Percentiles rank a stretch among this genome's conserved stretches.
These are phyloP conservation scores for Acanthornis magna DNA, from an alignment of 2,797 vertebrate genomes.

Conservation along the genomic window DNA sequence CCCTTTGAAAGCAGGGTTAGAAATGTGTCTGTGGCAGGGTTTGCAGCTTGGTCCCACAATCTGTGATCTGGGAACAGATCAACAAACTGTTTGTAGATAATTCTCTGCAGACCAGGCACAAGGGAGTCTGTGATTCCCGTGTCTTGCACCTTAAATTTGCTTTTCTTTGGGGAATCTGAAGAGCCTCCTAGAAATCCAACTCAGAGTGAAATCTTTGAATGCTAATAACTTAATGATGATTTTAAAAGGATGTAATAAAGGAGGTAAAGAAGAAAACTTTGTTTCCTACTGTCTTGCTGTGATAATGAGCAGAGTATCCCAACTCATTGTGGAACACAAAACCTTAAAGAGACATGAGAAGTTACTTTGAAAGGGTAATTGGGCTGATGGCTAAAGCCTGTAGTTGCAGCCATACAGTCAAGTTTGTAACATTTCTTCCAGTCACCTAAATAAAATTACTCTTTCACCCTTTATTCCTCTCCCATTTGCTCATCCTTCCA, in stretches of 20 bases:
- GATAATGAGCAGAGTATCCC: not conserved
- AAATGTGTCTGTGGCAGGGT: not conserved
- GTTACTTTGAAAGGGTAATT: not conserved
- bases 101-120: not conserved
- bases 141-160: not conserved
- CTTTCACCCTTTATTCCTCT: not conserved
- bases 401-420: not conserved
- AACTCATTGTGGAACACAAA: rapidly evolving
- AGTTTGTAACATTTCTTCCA: not conserved
- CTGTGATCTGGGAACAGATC: not conserved
- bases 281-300: not conserved
- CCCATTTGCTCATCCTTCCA: not conserved
- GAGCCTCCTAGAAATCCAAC: not conserved
- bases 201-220: not conserved
- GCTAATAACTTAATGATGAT: not conserved
- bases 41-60: not conserved
- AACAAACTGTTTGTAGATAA: not conserved
- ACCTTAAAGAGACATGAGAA: not conserved
- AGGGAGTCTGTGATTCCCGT: not conserved
- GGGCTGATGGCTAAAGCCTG: not conserved
- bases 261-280: not conserved
- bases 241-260: not conserved
- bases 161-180: not conserved
- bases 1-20: not conserved
- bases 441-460: not conserved